Evolutionary conservation across 2,888 invertebrate genomes (phyloP), one percentile per base, ranked within the genome.

Genomic region (Latheticus oryzae): DNA sequence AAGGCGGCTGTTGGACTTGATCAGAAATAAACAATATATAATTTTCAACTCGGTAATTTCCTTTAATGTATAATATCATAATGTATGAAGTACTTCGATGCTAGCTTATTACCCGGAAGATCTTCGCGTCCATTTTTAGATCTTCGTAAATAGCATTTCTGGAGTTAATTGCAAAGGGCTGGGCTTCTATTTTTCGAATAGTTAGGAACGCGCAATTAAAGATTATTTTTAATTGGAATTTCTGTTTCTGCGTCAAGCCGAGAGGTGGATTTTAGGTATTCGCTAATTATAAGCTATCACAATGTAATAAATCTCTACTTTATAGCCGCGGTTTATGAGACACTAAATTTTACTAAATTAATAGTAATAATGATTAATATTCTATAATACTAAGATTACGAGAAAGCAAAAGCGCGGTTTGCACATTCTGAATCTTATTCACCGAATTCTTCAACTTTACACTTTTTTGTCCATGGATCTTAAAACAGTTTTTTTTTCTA

Each of bases 151-250:
- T 62, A 64, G 60, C 61, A 63, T 26, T 64, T 57, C 60, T 52
- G 55, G 51, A 65, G 68, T 65, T 68, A 68, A 68, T 68, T 68
- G 65, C 64, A 64, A 64, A 60, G 65, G 68, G 68, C 62, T 63
- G 68, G 68, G 68, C 66, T 32, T n/a, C 38, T 48, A 64, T 66
- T 65, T 68, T 65, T 66, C 54, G 13, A 60, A 59, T 58, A 47
- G 52, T 50, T 42, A 9, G 15, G 13, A 52, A 38, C 40, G 17
- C 17, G 33, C 48, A 58, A 53, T 58, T 58, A 58, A 52, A 51
- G 23, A 12, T 5, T 4, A 33, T 47, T 47, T 47, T 47, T 47
- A 23, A 24, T 16, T 33, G 16, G 13, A 16, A 47, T 47, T 47
- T 47, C 47, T 47, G 47, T 47, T 47, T 47, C 47, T 47, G 35